Conservation (phyloP, 2,113 vertebrate genomes). For the Neomonachus schauinslandi region DNA sequence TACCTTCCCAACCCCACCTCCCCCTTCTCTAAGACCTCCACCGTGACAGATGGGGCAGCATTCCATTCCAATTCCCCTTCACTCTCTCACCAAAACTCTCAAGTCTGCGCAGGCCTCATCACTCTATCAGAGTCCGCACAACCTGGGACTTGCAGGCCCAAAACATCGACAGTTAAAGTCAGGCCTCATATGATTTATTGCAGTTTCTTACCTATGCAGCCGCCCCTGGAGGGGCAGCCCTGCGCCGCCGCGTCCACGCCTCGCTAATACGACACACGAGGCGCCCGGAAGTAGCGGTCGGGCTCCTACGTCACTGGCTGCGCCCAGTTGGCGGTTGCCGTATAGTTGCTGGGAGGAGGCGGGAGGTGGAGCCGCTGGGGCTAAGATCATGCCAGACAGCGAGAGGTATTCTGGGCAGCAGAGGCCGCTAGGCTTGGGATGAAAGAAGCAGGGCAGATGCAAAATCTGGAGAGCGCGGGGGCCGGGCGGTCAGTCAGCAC, state of each 20-base stretch:
- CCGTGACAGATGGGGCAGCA: not conserved
- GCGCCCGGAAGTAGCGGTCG: not conserved
- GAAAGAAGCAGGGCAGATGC: conserved; percentile 79
- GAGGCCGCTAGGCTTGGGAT: conserved; percentile 53
- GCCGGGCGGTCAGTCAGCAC: conserved; percentile 77
- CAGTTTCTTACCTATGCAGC: accelerated
- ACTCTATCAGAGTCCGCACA: not conserved
- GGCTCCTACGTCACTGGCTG: not conserved
- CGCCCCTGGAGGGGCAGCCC: accelerated
- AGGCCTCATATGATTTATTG: accelerated
- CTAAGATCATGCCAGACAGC: conserved; percentile 52
- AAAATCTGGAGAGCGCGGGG: conserved; percentile 73
- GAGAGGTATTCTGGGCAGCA: conserved; percentile 28
- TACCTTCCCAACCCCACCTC: too few species aligned
- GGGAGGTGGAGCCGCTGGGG: accelerated
- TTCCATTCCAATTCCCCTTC: not conserved
- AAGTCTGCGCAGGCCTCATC: not conserved
- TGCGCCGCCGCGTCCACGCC: accelerated
- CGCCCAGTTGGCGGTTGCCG: not conserved
- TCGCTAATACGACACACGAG: not conserved
- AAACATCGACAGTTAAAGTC: not conserved
- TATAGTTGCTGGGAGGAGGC: not conserved
- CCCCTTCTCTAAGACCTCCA: not conserved
- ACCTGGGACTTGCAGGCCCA: not conserved
- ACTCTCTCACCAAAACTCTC: not conserved